These are phyloP conservation scores for Petrocephalus microphthalmus DNA, from an alignment of 2,113 vertebrate species.

Conservation along the genomic window DNA sequence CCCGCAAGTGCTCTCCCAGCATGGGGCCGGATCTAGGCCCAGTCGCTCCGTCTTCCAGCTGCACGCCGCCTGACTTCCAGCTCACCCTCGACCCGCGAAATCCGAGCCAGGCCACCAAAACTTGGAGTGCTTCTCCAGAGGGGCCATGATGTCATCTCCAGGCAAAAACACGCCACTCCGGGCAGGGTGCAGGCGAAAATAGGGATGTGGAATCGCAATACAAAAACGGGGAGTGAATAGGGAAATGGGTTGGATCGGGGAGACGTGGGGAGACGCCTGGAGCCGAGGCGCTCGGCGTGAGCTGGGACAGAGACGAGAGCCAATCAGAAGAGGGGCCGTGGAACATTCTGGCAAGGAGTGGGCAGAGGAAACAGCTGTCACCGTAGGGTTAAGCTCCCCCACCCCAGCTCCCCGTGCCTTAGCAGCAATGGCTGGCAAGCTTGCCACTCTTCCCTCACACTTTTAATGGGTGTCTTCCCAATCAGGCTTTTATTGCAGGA, in stretches of 20 bases:
- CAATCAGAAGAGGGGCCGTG: conserved; percentile 11
- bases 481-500: conserved; percentile 70
- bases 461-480: conserved; percentile 64
- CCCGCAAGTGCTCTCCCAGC: background rate
- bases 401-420: conserved; percentile 30
- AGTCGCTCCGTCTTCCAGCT: conserved; percentile 8
- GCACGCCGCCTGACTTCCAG: conserved; percentile 25
- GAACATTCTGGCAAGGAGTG: conserved; percentile 3
- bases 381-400: conserved; percentile 24
- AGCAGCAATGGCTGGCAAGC: conserved; percentile 30
- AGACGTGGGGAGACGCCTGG: conserved; percentile 37
- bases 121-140: conserved; percentile 29
- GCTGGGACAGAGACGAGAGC: conserved; percentile 60
- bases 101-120: conserved; percentile 34
- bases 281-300: conserved; percentile 55
- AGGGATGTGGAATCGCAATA: conserved; percentile 62
- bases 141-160: conserved; percentile 53
- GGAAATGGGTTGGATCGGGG: conserved; percentile 67
- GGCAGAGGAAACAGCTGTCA: conserved; percentile 42
- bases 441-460: conserved; percentile 20
- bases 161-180: conserved; percentile 42
- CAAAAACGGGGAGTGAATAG: conserved; percentile 62
- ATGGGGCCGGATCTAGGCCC: background rate
- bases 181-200: conserved; percentile 32
- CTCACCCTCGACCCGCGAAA: conserved; percentile 35